Conservation (phyloP, 2,113 vertebrate genomes). For the Bettongia penicillata region DNA sequence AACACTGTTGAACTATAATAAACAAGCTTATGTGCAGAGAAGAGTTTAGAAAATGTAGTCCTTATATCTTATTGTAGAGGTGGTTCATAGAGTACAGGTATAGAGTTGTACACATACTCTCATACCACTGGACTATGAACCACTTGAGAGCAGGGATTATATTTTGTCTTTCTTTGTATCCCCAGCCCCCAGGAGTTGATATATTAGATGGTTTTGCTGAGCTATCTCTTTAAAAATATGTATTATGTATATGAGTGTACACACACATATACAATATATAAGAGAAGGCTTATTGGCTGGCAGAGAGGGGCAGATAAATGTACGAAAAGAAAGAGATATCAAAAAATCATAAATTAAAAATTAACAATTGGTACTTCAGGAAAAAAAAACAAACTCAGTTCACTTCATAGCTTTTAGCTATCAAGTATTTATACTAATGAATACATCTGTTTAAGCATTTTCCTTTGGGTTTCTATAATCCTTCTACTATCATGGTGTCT, state of each 20-base stretch:
- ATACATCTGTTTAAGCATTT: neutral
- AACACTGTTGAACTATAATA: neutral
- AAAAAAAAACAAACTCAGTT: neutral
- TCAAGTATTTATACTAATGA: neutral
- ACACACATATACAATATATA: neutral
- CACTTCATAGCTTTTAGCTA: neutral
- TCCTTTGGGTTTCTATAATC: constrained; percentile 3
- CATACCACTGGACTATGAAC: neutral
- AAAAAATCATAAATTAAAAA: neutral
- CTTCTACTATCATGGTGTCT: neutral
- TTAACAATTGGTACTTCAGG: neutral
- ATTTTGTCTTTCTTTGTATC: neutral
- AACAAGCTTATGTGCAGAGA: neutral
- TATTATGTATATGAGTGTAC: neutral
- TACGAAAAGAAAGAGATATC: neutral
- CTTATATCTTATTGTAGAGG: neutral
- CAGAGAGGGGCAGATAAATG: neutral
- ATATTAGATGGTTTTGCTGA: neutral
- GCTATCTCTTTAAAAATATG: neutral
- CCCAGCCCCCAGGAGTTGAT: neutral
- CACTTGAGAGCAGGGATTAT: neutral
- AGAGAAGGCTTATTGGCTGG: neutral
- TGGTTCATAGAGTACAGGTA: neutral
- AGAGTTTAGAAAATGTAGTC: neutral
- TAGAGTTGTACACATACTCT: neutral